A percentile compares a stretch with the other conserved stretches of the same genome.
These are phyloP conservation scores for Burhinus bistriatus DNA, from an alignment of 2,113 vertebrate genomes.

Conservation along the genomic window DNA sequence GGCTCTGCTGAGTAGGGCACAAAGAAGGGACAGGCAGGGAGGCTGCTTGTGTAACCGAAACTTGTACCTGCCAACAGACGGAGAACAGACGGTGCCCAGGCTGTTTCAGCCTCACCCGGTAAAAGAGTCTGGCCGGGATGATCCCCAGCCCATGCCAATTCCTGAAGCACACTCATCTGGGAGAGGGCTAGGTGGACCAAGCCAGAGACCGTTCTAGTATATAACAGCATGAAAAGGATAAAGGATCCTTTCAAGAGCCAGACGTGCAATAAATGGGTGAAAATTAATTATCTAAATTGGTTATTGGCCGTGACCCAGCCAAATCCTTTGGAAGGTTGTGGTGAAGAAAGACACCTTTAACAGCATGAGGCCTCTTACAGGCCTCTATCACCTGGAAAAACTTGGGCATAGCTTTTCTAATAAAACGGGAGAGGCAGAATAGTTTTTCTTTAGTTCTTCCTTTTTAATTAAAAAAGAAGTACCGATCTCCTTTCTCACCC, in stretches of 20 bases:
- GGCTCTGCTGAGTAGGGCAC: neutral
- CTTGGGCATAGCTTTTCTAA: neutral
- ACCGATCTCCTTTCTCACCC: neutral
- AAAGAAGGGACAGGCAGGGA: neutral
- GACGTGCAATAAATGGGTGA: neutral
- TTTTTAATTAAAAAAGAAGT: neutral
- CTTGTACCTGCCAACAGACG: neutral
- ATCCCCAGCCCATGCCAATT: neutral
- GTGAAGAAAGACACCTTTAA: neutral
- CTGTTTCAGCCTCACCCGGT: neutral
- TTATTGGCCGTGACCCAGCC: neutral
- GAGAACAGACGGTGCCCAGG: neutral
- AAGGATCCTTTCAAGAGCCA: neutral
- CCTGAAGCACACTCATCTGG: neutral
- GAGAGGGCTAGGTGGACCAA: neutral
- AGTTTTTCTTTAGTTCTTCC: neutral
- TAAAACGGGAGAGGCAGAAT: neutral
- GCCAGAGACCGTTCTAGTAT: neutral
- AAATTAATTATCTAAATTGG: neutral
- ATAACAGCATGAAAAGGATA: neutral
- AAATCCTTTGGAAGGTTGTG: neutral
- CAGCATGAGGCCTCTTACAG: neutral
- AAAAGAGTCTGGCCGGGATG: neutral
- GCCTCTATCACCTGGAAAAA: no score
- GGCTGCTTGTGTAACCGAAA: neutral